Base-by-base conservation (phyloP, 2,113 vertebrate genomes). In the pig (Sus scrofa) region DNA sequence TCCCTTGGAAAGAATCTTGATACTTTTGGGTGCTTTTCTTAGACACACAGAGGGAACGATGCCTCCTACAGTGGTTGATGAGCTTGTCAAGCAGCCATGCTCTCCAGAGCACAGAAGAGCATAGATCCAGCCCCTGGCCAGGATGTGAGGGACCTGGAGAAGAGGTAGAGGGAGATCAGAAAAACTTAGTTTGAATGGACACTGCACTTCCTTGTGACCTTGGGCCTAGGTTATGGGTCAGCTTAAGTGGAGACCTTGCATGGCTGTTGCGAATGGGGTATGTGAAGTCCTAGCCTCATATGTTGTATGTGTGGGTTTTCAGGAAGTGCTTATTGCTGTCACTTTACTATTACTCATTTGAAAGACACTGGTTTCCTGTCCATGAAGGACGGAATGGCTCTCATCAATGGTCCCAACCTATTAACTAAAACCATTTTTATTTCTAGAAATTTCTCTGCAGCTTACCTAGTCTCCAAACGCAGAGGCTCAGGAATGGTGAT, bases 11-110 rank as follows among this genome's bases (percentile, higher is more conserved):
- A 77, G 65, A 89, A 58, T 34, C 2, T 0, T 77, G 75, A 32
- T 86, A 60, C 81, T 65, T 89, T 92, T 86, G 15, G 27, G 27
- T 92, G 44, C 73, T 77, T 75, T 95, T 78, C 52, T 89, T 92
- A 91, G 88, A 82, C 50, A 44, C n/a, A n/a, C 58, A 68, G 54
- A 26, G 77, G n/a, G 94, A 62, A 89, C 79, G 75, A 82, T 94
- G 52, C 62, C 85, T 86, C 75, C n/a, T 70, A 32, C 1, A 30
- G 75, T 39, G 89, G 6, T 20, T 62, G 62, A 26, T 89, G 60
- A 90, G 86, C 39, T 89, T 81, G 4, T 87, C n/a, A 77, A 68
- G 62, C 22, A 86, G 58, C 37, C 56, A 16, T 81, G 81, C 56
- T 74, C 81, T 95, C 27, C 56, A 79, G 62, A 87, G 50, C 78